These are phyloP conservation scores for Sebastes hubbsi DNA, from an alignment of 2,797 vertebrate genomes.

Conservation along the genomic window DNA sequence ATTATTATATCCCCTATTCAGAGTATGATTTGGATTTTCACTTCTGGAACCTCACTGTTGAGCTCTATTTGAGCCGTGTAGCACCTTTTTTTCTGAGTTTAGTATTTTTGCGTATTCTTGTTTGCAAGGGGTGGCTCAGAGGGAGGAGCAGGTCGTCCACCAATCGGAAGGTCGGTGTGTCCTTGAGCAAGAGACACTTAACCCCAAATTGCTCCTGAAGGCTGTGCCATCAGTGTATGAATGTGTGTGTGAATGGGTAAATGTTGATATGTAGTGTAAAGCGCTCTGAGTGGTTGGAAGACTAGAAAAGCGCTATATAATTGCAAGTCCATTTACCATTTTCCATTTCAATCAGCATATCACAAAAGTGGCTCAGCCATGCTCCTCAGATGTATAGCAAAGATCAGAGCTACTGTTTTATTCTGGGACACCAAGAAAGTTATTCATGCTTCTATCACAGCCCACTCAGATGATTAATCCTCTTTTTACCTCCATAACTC, in stretches of 20 bases:
- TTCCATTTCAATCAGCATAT: slow-evolving; percentile 6
- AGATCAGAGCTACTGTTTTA: background rate
- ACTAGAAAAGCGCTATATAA: too few species aligned
- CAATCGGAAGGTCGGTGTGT: too few species aligned
- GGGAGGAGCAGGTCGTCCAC: too few species aligned
- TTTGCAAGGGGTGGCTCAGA: background rate
- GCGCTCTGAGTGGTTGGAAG: accelerated
- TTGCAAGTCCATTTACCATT: background rate
- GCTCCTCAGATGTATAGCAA: background rate
- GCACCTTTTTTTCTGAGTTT: background rate
- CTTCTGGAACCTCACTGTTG: too few species aligned
- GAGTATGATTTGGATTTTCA: too few species aligned
- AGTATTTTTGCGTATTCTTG: background rate
- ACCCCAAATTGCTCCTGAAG: too few species aligned
- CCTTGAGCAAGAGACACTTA: too few species aligned
- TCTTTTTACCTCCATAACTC: background rate
- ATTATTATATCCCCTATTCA: too few species aligned
- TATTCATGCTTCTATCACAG: background rate
- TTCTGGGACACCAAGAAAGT: background rate
- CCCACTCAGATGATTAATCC: background rate
- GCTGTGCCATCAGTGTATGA: too few species aligned
- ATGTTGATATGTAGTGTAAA: too few species aligned
- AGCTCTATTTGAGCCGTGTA: background rate
- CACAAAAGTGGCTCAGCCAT: slow-evolving; percentile 3
- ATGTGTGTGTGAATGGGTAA: too few species aligned